These are phyloP conservation scores for Gobiocypris rarus DNA, from an alignment of 2,113 vertebrate genomes.

Conservation along the genomic window DNA sequence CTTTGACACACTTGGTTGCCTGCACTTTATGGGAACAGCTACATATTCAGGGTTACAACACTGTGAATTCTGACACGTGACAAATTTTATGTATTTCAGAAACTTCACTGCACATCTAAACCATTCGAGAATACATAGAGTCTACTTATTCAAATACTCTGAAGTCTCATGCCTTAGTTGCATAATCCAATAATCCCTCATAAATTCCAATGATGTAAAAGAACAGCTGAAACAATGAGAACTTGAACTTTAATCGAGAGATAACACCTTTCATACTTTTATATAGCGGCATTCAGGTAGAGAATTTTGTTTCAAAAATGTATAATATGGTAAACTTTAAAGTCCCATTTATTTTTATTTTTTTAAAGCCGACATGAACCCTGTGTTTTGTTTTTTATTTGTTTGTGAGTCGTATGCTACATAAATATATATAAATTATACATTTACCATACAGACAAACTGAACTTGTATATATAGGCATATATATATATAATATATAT, in stretches of 20 bases:
- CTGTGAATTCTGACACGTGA: not conserved
- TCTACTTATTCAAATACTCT: not conserved
- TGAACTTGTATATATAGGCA: no score
- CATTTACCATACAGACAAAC: no score
- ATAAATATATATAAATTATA: no score
- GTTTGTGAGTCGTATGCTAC: no score
- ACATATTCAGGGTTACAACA: not conserved
- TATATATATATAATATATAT: no score
- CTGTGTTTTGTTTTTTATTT: no score
- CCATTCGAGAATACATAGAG: not conserved
- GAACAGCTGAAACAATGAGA: not conserved
- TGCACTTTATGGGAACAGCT: not conserved
- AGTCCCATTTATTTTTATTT: not conserved
- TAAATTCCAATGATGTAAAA: not conserved
- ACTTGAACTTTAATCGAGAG: not conserved
- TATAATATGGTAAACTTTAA: not conserved
- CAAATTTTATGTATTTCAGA: not conserved
- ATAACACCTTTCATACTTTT: not conserved
- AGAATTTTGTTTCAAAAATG: not conserved
- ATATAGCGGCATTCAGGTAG: not conserved
- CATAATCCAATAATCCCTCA: constrained; percentile 17
- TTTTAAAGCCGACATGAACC: no score
- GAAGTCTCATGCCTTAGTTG: not conserved
- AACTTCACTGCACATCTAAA: not conserved
- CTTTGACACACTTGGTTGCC: constrained; percentile 45